Base-by-base conservation (phyloP, 1,140 invertebrate species). In the Magallana ariakensis region DNA sequence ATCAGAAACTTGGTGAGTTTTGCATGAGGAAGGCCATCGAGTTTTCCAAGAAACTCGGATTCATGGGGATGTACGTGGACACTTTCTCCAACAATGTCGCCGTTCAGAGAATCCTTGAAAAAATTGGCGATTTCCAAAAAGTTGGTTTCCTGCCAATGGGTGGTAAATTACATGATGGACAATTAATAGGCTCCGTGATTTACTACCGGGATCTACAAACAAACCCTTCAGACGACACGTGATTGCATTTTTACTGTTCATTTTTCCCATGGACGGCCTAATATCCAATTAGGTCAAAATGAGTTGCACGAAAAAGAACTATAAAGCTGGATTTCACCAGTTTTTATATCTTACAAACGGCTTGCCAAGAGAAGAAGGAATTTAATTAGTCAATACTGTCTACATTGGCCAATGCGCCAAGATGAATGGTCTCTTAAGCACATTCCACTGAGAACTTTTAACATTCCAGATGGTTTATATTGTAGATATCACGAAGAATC, bases 91-190 rank as follows among this genome's bases (percentile, higher is more conserved):
- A 91, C 75, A 92, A 92, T 58, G 55, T 85, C 8, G 89, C 89
- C 58, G 91, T 92, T 62, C 83, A 86, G 16, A 90, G 86, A 85
- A 92, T 92, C 26, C 53, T 92, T 26, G 89, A 92, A 54, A 88
- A 86, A 19, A 85, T 87, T 8, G 89, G 85, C 4, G 92, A 90
- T 0, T 91, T 92, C 83, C 75, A 86, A 26, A 60, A 84, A 58
- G 91, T 92, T 8, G 92, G 91, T 11, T 81, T 85, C 26, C 83
- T 92, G 8, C 92, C 92, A 26, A 66, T 92, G 56, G 90, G 90
- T 4, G 91, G 90, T 13, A 86, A 83, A 10, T 80, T 90, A 11
- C 85, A 87, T 11, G 87, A 90, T 66, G 91, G 90, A 1, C 81
- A 58, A 22, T 85, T 91, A 1, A 66, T 91, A 2, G 88, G 89